A percentile compares a stretch with the other conserved stretches of the same genome.
phyloP scores from a whole-genome alignment of 2,888 invertebrate species.

The Sthenelais limicola region DNA sequence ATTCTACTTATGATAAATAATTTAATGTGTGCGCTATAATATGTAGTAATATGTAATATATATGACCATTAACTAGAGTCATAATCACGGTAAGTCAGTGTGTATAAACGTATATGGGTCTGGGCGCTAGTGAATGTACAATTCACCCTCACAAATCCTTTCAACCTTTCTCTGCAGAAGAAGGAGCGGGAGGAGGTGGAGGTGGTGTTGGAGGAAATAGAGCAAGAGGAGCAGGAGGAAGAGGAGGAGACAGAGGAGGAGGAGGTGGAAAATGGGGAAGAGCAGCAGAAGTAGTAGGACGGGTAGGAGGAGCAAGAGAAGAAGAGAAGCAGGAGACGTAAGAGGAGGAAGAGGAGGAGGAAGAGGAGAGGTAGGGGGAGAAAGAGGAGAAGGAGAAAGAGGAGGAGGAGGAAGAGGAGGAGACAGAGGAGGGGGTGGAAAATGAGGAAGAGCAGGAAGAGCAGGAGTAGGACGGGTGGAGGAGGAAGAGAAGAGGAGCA shows the following conservation, averaged over 20 bases:
- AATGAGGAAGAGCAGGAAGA: not conserved
- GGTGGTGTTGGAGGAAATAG: no score
- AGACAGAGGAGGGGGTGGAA: not conserved
- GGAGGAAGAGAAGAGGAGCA: not conserved
- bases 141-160: no score
- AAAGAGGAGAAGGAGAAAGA: not conserved
- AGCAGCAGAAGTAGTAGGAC: not conserved
- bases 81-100: no score
- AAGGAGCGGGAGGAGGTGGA: not conserved
- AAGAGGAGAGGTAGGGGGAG: not conserved
- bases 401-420: not conserved
- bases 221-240: not conserved
- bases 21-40: no score
- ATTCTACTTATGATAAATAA: no score
- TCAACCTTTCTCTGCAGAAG: not conserved
- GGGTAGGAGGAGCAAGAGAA: not conserved
- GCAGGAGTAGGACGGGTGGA: not conserved
- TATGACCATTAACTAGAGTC: no score
- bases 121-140: no score
- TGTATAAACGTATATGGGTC: no score
- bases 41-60: no score
- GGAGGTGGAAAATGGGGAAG: not conserved
- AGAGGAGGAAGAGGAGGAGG: not conserved
- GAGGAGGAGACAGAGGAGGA: not conserved
- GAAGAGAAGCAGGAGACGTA: not conserved